These are phyloP conservation scores for Hemibagrus wyckioides DNA, from an alignment of 2,113 vertebrate genomes.

Conservation along the genomic window DNA sequence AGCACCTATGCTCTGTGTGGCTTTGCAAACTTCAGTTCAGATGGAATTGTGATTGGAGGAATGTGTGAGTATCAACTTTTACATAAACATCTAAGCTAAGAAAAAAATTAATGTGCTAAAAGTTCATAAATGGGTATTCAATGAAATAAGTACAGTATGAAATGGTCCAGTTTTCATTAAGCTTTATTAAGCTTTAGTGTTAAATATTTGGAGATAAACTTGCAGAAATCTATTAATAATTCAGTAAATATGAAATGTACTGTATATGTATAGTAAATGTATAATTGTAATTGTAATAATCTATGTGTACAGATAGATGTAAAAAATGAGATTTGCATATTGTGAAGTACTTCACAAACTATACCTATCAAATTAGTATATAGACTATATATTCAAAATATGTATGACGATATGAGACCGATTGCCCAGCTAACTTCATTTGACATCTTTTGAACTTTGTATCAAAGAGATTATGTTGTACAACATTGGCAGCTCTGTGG, in stretches of 20 bases:
- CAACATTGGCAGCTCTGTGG: neutral
- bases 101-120: neutral
- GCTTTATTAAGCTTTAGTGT: neutral
- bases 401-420: too few relatives aligned
- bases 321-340: neutral
- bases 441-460: neutral
- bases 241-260: neutral
- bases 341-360: too few relatives aligned
- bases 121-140: neutral
- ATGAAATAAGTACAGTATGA: neutral
- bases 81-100: neutral
- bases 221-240: neutral
- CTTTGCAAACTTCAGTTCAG: constrained; percentile 90
- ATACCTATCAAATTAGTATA: too few relatives aligned
- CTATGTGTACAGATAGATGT: neutral
- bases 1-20: constrained; percentile 89
- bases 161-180: neutral
- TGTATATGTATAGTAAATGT: too few relatives aligned
- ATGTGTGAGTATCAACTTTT: constrained; percentile 80
- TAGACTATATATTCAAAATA: too few relatives aligned
- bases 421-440: neutral
- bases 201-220: neutral
- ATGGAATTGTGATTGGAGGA: constrained; percentile 89
- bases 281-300: neutral
- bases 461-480: neutral